Base-by-base conservation (phyloP, 2,113 vertebrate species). In the Lanius ludovicianus region DNA sequence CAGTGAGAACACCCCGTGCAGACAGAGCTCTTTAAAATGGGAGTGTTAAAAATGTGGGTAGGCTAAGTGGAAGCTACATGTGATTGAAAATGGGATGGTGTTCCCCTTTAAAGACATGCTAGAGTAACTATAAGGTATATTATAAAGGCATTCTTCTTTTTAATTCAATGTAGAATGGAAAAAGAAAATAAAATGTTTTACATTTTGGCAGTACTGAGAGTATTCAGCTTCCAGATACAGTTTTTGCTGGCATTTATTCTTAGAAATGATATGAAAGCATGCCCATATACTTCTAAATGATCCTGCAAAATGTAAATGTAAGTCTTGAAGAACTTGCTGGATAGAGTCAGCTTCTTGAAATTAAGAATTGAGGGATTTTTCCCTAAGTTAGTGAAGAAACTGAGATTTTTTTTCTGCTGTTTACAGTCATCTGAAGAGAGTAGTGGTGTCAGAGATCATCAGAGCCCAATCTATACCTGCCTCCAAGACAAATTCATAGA, bases 251-350 rank as follows among this genome's bases (percentile, higher is more conserved):
- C 62, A 90, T 85, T 91, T 93, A 41, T 85, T 93, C 30, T 56
- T 69, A 68, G 31, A 92, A 93, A 77, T 81, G 18, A 74, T 22
- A 69, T 6, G 59, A 91, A 95, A 94, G 33, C 13, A 84, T 67
- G 13, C 55, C 35, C 21, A 64, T 39, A 16, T 64, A 94, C 69
- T 94, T 93, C 42, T 64, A 74, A 53, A 33, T 85, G 78, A 91
- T 88, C 68, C 95, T 95, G 82, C 64, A 96, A 96, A 96, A 96
- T 47, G 17, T 44, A 86, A 90, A 60, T 6, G 41, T 9, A 92
- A 92, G 68, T 75, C 41, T 59, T 55, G 37, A 85, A 69, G 22
- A 85, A 57, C 23, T 75, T 93, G 24, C 50, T 84, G 73, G 42
- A 37, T 44, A n/a, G 55, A 79, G 65, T 70, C 82, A 92, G 17